Evolutionary conservation across 1,140 invertebrate genomes (phyloP).

Genomic region (Hylaeus volcanicus): DNA sequence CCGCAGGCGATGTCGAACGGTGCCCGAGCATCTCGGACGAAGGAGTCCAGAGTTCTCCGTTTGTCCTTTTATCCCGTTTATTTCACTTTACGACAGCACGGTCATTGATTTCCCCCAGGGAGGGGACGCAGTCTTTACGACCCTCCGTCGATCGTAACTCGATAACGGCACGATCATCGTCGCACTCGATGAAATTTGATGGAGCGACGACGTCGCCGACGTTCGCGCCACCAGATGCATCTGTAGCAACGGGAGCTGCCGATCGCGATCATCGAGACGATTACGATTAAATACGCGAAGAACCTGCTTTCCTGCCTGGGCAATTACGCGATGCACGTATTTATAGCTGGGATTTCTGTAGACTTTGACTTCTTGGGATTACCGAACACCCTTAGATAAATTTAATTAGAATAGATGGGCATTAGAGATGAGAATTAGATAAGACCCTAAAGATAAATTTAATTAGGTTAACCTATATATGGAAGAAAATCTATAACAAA

Average conservation of each 20-base stretch:
- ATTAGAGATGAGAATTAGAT: no score
- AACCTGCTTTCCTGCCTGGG: background rate
- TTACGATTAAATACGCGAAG: background rate
- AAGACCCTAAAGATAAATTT: no score
- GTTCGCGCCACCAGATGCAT: background rate
- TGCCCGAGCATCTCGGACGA: background rate
- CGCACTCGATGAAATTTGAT: conserved; percentile 26
- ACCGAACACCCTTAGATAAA: no score
- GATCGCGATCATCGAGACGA: background rate
- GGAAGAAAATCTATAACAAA: no score
- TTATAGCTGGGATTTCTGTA: no score
- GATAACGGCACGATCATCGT: conserved; percentile 40
- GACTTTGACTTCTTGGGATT: no score
- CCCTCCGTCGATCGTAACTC: conserved; percentile 25
- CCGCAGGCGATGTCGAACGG: no score
- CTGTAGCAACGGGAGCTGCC: background rate
- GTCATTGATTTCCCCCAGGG: conserved; percentile 33
- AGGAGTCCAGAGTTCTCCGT: no score
- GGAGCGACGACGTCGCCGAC: conserved; percentile 3
- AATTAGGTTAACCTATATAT: no score
- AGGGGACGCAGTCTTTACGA: conserved; percentile 27
- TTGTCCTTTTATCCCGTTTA: conserved; percentile 16
- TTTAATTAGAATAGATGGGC: no score
- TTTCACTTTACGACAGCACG: conserved; percentile 30
- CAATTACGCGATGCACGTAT: background rate